Evolutionary conservation across 2,888 invertebrate species (phyloP), one percentile per base, ranked within the genome.

Genomic region (Ceriagrion tenellum): DNA sequence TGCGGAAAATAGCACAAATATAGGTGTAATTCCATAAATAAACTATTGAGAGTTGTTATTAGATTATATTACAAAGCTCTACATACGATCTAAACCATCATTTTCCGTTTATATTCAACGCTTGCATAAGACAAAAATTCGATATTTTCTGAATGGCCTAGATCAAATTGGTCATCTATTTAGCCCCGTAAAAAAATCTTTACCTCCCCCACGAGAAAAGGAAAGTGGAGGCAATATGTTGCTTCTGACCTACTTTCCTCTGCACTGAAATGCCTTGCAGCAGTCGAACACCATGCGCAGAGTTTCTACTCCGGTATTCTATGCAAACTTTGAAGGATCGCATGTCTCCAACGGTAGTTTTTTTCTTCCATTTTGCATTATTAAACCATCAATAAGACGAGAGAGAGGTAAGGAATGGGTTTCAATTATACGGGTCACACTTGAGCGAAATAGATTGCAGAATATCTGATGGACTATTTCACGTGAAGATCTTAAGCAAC

Each of bases 181-280:
- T 40, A 69, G 35, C 2, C 35, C 40, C 26, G 23, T 26, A 63
- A 63, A 91, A 91, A 91, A 40, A 40, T 63, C 91, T 91, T 47
- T 26, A n/a, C 35, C 40, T 91, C 40, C 59, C 91, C 23, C 23
- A 91, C 30, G 63, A 91, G 91, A 91, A 91, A 91, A 91, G 91
- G 91, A 91, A 91, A 91, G 63, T 91, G 91, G 63, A 63, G 63
- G 91, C 59, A 26, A 69, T 91, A 63, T 63, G 35, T 40, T 40
- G 91, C 91, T 40, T 91, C 63, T 91, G 91, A 91, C 91, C 91
- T 47, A 91, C 91, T 91, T 91, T 59, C 40, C 63, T 63, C 59
- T 91, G 91, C 59, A 91, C 91, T 90, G 59, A 90, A 90, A 90
- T 90, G 56, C 90, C 90, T 90, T 90, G 90, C 56, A 56, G 90